phyloP scores from a whole-genome alignment of 2,113 vertebrate genomes.

The Conger conger region DNA sequence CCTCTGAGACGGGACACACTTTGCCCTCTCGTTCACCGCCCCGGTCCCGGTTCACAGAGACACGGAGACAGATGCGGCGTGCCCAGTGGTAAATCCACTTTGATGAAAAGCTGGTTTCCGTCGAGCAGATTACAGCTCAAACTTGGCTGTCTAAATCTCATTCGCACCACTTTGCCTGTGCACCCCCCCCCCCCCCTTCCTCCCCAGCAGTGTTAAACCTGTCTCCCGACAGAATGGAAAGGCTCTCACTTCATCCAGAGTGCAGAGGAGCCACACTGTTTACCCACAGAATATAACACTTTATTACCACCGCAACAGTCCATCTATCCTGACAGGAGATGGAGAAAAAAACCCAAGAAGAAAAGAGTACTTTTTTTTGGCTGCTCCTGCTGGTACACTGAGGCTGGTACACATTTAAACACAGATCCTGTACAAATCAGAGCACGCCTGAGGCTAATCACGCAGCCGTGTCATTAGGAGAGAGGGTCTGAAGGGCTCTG shows the following conservation, averaged over 20 bases:
- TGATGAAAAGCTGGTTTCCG: constrained; percentile 53
- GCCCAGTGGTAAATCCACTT: constrained; percentile 49
- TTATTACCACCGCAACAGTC: constrained; percentile 35
- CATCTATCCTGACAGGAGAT: constrained; percentile 16
- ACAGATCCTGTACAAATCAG: neutral
- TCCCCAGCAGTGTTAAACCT: constrained; percentile 56
- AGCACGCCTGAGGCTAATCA: neutral
- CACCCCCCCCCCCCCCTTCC: constrained; percentile 3
- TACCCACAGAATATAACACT: constrained; percentile 22
- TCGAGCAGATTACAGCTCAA: constrained; percentile 47
- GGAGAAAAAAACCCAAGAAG: constrained; percentile 5
- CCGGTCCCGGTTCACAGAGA: constrained; percentile 24
- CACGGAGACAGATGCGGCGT: constrained; percentile 21
- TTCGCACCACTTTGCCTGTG: constrained; percentile 47
- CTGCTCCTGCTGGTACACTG: neutral
- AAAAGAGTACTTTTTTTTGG: neutral
- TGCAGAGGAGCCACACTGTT: constrained; percentile 33
- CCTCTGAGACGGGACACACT: neutral
- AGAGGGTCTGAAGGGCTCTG: neutral
- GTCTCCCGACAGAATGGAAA: constrained; percentile 51
- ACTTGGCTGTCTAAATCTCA: constrained; percentile 53
- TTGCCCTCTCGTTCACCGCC: neutral
- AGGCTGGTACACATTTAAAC: neutral
- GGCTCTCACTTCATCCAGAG: constrained; percentile 41
- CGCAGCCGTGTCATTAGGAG: neutral